These are phyloP conservation scores for Laothoe populi DNA, from an alignment of 2,888 invertebrate species.

Conservation along the genomic window DNA sequence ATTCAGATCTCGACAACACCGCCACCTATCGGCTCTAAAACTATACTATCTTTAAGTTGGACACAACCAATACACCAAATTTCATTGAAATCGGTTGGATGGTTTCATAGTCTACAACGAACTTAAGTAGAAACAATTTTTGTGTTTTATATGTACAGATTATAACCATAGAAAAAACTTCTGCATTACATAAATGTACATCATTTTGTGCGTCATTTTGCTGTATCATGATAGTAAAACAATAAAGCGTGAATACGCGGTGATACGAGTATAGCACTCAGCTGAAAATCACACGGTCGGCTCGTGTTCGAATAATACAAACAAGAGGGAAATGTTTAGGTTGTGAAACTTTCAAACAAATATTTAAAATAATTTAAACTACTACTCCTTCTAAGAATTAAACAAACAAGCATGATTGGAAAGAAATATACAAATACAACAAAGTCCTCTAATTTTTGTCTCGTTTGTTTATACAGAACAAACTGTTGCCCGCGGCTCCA, in stretches of 20 bases:
- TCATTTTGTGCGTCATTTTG: neutral
- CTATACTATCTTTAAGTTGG: too few relatives aligned
- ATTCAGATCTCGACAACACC: too few relatives aligned
- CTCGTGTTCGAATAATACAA: constrained; percentile 1
- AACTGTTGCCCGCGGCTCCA: too few relatives aligned
- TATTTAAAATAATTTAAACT: neutral
- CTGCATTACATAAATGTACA: neutral
- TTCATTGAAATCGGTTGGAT: too few relatives aligned
- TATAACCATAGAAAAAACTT: too few relatives aligned
- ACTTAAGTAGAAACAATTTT: too few relatives aligned
- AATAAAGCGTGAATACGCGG: neutral
- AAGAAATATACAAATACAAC: constrained; percentile 2
- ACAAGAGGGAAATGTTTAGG: neutral
- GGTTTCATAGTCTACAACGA: too few relatives aligned
- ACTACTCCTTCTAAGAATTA: too few relatives aligned
- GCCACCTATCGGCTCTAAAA: too few relatives aligned
- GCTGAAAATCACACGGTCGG: constrained; percentile 9
- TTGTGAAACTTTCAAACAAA: constrained; percentile 1
- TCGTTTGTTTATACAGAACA: too few relatives aligned
- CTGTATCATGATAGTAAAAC: neutral
- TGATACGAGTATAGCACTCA: neutral
- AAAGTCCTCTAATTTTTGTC: neutral
- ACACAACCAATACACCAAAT: too few relatives aligned
- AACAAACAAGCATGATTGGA: neutral
- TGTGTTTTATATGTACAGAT: too few relatives aligned